Evolutionary conservation across 2,797 vertebrate genomes (phyloP), one percentile per base, ranked within the genome.

Genomic region (Sebastiscus albofasciatus): DNA sequence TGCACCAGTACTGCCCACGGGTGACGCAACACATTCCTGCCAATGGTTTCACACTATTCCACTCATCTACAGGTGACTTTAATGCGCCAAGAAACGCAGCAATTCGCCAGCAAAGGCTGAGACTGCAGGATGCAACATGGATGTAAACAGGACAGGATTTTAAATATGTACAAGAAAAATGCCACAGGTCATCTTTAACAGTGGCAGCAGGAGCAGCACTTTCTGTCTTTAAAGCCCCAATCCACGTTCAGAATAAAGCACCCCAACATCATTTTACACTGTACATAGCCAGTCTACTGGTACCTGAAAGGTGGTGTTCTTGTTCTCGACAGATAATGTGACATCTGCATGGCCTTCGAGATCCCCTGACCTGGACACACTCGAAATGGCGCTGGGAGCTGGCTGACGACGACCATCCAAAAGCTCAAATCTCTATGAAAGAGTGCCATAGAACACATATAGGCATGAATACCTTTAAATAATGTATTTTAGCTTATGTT

Each of bases 301-400:
- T 94, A 99, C 98, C 98, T 98, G 96, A 92, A 98, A 93, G n/a
- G 94, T 95, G 76, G 97, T 69, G 75, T 97, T 95, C 87, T 96
- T 95, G 64, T 95, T 94, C 27, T 93, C 92, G 7, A 97, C 86
- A 27, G 76, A 92, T 61, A 99, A 22, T n/a, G 96, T 96, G 79
- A 99, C 96, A 1, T 94, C 94, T 59, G 97, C 98, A 5, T 85
- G 90, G 54, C 93, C 90, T 20, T 85, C 88, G 11, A 64, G 61
- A 64, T 90, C 93, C 18, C 1, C 68, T 1, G 76, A 65, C 24
- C 46, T 83, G 73, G 96, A 94, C 71, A 98, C 94, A 46, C 86
- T 94, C 27, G 90, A 22, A 72, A 99, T 86, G 74, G 85, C 88
- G 54, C 83, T 84, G 20, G 95, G 93, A 72, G 93, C 59, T 2